These are phyloP conservation scores for Diaperis boleti DNA, from an alignment of 2,888 invertebrate genomes.

Conservation along the genomic window DNA sequence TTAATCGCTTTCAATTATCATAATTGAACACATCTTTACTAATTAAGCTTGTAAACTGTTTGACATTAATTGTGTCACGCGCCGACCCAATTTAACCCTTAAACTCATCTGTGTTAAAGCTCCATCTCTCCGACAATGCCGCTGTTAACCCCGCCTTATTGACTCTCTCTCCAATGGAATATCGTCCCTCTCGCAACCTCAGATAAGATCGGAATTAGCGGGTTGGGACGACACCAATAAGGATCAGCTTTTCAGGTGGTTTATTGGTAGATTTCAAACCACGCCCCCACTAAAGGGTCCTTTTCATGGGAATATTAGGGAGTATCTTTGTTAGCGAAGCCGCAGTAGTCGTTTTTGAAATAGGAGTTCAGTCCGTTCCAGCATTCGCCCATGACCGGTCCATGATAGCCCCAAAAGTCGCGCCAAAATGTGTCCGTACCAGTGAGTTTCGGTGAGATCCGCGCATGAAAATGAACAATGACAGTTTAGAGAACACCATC, in stretches of 20 bases:
- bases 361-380: constrained; percentile 64
- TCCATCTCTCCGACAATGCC: constrained; percentile 47
- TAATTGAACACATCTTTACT: constrained; percentile 67
- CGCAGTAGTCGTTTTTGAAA: constrained; percentile 63
- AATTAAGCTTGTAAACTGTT: constrained; percentile 66
- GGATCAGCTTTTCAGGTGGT: constrained; percentile 72
- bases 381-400: constrained; percentile 59
- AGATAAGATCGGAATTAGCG: constrained; percentile 65
- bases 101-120: constrained; percentile 46
- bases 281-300: constrained; percentile 63
- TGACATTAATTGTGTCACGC: constrained; percentile 61
- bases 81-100: constrained; percentile 51
- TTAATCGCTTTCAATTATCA: constrained; percentile 66
- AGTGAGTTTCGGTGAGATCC: constrained; percentile 6
- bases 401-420: constrained; percentile 43
- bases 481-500: constrained; percentile 64
- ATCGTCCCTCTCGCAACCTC: constrained; percentile 34
- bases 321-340: constrained; percentile 63
- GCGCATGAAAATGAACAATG: constrained; percentile 62
- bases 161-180: constrained; percentile 37
- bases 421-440: constrained; percentile 40
- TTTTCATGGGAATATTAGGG: constrained; percentile 65
- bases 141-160: constrained; percentile 52
- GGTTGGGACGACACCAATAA: constrained; percentile 66
- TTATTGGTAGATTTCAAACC: constrained; percentile 74